Base-by-base conservation (phyloP, 2,888 invertebrate species). In the Xiphydria camelus region DNA sequence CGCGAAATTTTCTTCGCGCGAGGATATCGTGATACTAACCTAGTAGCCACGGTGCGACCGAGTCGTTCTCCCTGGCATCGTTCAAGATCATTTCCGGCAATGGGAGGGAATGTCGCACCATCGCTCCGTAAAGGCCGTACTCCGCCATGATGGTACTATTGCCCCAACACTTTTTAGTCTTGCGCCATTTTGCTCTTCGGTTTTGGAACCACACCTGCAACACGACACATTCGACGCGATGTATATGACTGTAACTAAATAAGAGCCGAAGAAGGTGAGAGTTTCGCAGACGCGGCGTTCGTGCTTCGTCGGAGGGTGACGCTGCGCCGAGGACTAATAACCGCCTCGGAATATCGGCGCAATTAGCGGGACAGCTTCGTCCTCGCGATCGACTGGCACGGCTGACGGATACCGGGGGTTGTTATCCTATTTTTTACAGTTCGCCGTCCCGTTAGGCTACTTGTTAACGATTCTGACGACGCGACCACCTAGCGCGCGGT, bases 101-200 rank as follows among this genome's bases (percentile, higher is more conserved):
- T 0, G 99, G 99, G 55, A 99, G 83, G 35, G 97, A 97, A 79
- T 99, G 99, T 53, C 99, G 84, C 58, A 99, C 99, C 99, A 99
- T 99, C 60, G 99, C 99, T 1, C 99, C 99, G 78, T 99, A 99
- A 38, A 99, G 83, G 2, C 99, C 99, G 75, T 99, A 99, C 79
- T 99, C 99, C 57, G 99, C 99, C 99, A 99, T 99, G 73, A 98
- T 99, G 63, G 98, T 98, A 73, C 95, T 94, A 66, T 95, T 84
- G 35, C 99, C 99, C 99, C 99, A 99, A 63, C 96, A 97, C 76
- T 99, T 99, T 80, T 99, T 98, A 41, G 98, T 99, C 78, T 99
- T 99, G 52, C 98, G 88, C 98, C 98, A 99, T 76, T 98, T 98
- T 67, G 98, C 98, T 32, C 98, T 84, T 18, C 98, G 85, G 79